Base-by-base conservation (phyloP, 2,797 vertebrate species). In the Chrysocyon brachyurus region DNA sequence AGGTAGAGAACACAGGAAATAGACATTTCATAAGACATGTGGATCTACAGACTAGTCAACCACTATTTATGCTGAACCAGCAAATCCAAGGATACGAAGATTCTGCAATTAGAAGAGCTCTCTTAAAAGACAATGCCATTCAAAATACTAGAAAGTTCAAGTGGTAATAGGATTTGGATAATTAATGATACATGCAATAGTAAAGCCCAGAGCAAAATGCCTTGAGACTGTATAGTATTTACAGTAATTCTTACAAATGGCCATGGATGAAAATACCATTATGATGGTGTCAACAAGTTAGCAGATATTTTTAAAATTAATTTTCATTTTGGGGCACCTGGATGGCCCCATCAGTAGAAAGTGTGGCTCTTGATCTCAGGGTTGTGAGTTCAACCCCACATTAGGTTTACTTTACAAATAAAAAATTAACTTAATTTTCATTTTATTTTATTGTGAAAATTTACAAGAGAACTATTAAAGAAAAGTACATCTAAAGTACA, bases 151-250 rank as follows among this genome's bases (percentile, higher is more conserved):
- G 89, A 94, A 87, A 97, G 46, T 72, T 54, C 52, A 56, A 87
- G 72, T 11, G 31, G 16, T 52, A 40, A 61, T 73, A 56, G 10
- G 66, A 94, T 57, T 89, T 54, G 72, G 81, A 52, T 64, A 75
- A 91, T 10, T 89, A n/a, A 52, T 75, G 52, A 88, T 17, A 73
- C 33, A 31, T 24, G 9, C 24, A 75, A 26, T 49, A 63, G 66
- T n/a, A 94, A 96, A 86, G 49, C 28, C 17, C 36, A 81, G 72
- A 91, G 57, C 26, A 88, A 82, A 91, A 61, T 95, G 49, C 72
- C 77, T 96, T 10, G 28, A 87, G 70, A 73, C 21, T 54, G 5
- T 70, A 54, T 22, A 54, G 36, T 64, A 75, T 85, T 92, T 90
- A 81, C 56, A 73, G 31, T 57, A 96, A 84, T 73, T 93, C 8